A percentile compares a stretch with the other conserved stretches of the same genome.
Evolutionary conservation across 2,888 invertebrate genomes (phyloP).

Genomic region (Ashinkailepas kermadecensis): DNA sequence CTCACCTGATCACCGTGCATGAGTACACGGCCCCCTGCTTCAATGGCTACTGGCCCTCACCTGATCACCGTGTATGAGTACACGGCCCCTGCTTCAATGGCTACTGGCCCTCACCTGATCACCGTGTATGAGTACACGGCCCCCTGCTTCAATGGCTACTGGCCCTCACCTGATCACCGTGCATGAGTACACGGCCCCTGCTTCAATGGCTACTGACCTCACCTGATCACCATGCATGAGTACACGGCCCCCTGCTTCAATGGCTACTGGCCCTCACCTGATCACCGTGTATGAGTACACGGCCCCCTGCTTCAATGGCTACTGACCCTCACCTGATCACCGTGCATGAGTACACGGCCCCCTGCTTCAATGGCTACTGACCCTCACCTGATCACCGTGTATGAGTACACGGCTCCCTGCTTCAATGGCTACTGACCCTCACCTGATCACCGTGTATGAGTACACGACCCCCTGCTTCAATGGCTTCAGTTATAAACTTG

Average conservation of each 20-base stretch:
- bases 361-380: conserved; percentile 33
- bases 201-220: conserved; percentile 30
- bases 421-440: conserved; percentile 18
- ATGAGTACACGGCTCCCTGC: conserved; percentile 37
- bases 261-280: conserved; percentile 34
- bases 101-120: conserved; percentile 35
- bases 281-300: conserved; percentile 39
- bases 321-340: conserved; percentile 35
- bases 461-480: conserved; percentile 36
- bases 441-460: conserved; percentile 39
- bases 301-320: conserved; percentile 35
- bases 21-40: conserved; percentile 36
- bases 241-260: conserved; percentile 36
- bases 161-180: conserved; percentile 36
- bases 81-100: conserved; percentile 35
- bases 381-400: conserved; percentile 37
- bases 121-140: conserved; percentile 38
- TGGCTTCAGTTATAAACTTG: conserved; percentile 36
- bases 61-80: conserved; percentile 39
- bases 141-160: conserved; percentile 35
- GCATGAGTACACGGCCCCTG: conserved; percentile 37
- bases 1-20: conserved; percentile 38
- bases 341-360: conserved; percentile 38
- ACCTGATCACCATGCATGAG: conserved; percentile 39
- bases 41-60: conserved; percentile 32